Percentiles rank a stretch among this genome's conserved stretches.
phyloP scores from a whole-genome alignment of 2,797 vertebrate species.

The Tapirus indicus region DNA sequence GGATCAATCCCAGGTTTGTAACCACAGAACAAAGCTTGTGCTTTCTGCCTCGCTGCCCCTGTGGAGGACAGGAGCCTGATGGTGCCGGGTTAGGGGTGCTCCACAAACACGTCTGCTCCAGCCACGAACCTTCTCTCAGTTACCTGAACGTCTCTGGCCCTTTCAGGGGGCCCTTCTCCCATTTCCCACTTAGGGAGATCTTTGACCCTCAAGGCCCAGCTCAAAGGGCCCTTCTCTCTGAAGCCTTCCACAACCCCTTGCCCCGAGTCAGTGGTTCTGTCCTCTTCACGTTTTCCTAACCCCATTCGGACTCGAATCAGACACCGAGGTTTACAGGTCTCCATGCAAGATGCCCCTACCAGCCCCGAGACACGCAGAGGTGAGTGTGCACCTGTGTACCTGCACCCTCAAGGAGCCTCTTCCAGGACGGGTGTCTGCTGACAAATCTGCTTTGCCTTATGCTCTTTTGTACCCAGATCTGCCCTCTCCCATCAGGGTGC shows the following conservation, averaged over 20 bases:
- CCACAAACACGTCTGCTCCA: background rate
- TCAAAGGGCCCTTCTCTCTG: background rate
- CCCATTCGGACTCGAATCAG: background rate
- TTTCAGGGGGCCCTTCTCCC: background rate
- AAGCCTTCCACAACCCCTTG: background rate
- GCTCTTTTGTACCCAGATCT: background rate
- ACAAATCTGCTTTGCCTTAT: background rate
- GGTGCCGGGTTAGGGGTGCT: background rate
- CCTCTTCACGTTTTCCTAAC: background rate
- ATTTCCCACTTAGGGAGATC: no score
- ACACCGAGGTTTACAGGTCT: background rate
- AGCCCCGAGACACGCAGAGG: background rate
- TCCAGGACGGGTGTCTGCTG: fast-evolving
- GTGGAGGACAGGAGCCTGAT: background rate
- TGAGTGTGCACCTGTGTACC: no score
- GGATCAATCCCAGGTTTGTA: background rate
- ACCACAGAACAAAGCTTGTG: background rate
- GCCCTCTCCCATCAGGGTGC: background rate
- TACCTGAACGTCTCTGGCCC: background rate
- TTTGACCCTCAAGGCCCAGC: background rate
- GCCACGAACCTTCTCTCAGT: background rate
- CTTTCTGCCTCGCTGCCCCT: background rate
- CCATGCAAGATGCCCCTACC: background rate
- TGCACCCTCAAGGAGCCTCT: background rate
- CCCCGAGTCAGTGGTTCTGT: background rate